Evolutionary conservation across 2,113 vertebrate species (phyloP), one percentile per base, ranked within the genome.

Genomic region (Megalops atlanticus): DNA sequence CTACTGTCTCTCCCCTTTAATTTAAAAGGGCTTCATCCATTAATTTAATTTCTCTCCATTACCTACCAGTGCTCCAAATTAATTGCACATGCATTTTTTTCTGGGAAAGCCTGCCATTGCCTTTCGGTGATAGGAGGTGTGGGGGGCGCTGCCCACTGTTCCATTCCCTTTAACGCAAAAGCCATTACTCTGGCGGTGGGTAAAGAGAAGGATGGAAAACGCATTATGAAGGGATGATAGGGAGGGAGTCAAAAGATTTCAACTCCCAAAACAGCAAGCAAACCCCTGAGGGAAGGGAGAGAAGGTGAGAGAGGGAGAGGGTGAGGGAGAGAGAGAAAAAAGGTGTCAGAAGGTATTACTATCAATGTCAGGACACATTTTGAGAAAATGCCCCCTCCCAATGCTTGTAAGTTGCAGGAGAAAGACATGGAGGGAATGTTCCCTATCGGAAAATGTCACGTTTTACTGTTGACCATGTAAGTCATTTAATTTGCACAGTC

Each of bases 221-320:
- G 86, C 54, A 83, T 86, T 89, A 86, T 86, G 86, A 79, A 84
- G 43, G 84, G 74, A 86, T 88, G 89, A 91, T 77, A 88, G 87
- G 74, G 88, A 90, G 90, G 74, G 88, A 92, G 90, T 91, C 91
- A 91, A 93, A 92, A 92, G 90, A 90, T 92, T 91, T 91, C 85
- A 89, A 88, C 80, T 92, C 89, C 90, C 91, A 82, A 89, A 91
- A 90, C 85, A 76, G 89, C 91, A 81, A 78, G 64, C 64, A 85
- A 83, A 84, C 83, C 77, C 80, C 91, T 87, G 89, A 35, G 45
- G 92, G 91, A 91, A 91, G 71, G 76, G 80, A 88, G 87, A 84
- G 87, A 88, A 85, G 90, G 88, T 83, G 88, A 86, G 84, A 81
- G 68, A 70, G 58, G 14, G 71, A 76, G 84, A 71, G 84, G 83